A percentile compares a stretch with the other conserved stretches of the same genome.
phyloP scores from a whole-genome alignment of 35 echinoderm and acorn worm species.

The Anneissia japonica region DNA sequence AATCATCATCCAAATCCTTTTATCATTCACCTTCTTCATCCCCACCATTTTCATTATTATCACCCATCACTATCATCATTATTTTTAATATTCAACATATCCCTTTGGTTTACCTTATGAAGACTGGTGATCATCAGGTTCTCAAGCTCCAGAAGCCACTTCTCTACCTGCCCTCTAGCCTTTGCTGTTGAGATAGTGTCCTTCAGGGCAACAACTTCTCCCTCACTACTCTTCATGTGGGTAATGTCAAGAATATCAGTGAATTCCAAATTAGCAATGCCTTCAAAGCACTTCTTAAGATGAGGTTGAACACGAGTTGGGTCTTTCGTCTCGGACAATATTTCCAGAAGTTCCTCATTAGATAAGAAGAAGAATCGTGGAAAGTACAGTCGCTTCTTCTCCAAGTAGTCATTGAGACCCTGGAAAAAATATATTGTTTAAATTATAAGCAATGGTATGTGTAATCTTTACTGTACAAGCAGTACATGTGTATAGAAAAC shows the following conservation, averaged over 20 bases:
- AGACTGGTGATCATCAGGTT: conserved; percentile 71
- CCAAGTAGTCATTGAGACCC: conserved; percentile 98
- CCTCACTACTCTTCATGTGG: conserved; percentile 99
- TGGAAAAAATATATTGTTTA: conserved; percentile 17
- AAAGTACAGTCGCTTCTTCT: conserved; percentile 99
- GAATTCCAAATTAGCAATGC: conserved; percentile 89
- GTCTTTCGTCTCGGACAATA: conserved; percentile 98
- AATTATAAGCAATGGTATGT: not conserved
- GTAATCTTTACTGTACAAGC: too few species aligned
- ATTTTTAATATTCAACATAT: not conserved
- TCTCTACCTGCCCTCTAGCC: conserved; percentile 97
- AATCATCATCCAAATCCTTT: too few species aligned
- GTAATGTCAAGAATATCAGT: conserved; percentile 95
- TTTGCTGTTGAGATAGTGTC: conserved; percentile 90
- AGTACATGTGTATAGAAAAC: too few species aligned
- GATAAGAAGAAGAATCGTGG: conserved; percentile 99
- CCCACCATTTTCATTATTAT: too few species aligned
- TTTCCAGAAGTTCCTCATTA: conserved; percentile 95
- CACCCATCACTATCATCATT: too few species aligned
- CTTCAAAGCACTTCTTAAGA: conserved; percentile 99
- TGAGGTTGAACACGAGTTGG: conserved; percentile 97
- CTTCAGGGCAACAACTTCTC: conserved; percentile 85
- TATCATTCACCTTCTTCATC: not conserved
- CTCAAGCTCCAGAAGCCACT: conserved; percentile 94
- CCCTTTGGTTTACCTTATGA: conserved; percentile 56